A percentile compares a stretch with the other conserved stretches of the same genome.
Conservation (phyloP, 2,888 invertebrate genomes). For the Troides aeacus region DNA sequence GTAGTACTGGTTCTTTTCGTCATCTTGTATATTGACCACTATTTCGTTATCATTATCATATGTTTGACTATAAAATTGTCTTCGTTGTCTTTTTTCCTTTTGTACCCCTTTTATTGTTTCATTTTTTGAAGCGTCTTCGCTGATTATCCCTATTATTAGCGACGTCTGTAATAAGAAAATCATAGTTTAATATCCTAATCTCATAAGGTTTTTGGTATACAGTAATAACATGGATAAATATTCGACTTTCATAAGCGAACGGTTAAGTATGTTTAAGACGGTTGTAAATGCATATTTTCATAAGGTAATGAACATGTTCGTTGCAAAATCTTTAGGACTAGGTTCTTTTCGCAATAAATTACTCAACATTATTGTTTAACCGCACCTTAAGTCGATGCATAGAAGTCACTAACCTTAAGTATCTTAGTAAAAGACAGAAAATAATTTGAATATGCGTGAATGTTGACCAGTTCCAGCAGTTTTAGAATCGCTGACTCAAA, state of each 20-base stretch:
- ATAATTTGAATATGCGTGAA: neutral
- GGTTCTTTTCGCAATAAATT: constrained; percentile 40
- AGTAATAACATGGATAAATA: neutral
- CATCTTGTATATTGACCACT: constrained; percentile 86
- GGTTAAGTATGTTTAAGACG: constrained; percentile 3
- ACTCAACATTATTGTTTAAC: constrained; percentile 49
- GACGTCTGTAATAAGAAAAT: constrained; percentile 57
- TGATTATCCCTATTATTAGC: constrained; percentile 61
- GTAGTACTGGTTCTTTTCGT: constrained; percentile 86
- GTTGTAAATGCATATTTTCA: constrained; percentile 7
- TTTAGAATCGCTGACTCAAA: neutral
- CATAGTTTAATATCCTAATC: neutral
- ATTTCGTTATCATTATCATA: constrained; percentile 77
- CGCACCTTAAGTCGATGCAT: constrained; percentile 40
- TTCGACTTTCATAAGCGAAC: neutral
- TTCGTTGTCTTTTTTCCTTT: constrained; percentile 45
- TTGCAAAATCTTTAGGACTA: constrained; percentile 37
- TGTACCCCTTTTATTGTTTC: constrained; percentile 30
- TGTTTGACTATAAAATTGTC: constrained; percentile 43
- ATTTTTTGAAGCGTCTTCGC: constrained; percentile 41
- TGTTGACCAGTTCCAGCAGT: neutral
- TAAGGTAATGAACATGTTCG: constrained; percentile 32
- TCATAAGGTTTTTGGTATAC: neutral
- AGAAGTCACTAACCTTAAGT: neutral
- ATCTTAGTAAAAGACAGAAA: neutral